A percentile compares a stretch with the other conserved stretches of the same genome.
Evolutionary conservation across 64 coral and sea anemone species (phyloP).

Genomic region (Pocillopora damicornis): DNA sequence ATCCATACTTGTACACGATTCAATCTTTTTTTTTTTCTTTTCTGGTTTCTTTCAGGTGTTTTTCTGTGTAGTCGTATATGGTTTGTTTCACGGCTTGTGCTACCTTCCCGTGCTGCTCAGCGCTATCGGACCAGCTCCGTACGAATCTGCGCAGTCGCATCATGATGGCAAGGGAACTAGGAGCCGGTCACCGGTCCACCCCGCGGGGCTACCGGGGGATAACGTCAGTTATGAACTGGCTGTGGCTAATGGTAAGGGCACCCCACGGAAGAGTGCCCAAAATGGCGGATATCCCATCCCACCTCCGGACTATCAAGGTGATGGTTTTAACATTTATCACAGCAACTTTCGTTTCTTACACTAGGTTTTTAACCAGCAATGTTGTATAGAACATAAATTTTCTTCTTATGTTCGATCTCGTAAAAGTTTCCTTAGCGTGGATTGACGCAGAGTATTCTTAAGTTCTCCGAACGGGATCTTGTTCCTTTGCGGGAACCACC

Average conservation of each 20-base stretch:
- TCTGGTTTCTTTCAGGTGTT: constrained; percentile 55
- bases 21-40: background rate
- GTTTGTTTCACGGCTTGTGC: constrained; percentile 83
- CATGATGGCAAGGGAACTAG: background rate
- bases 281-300: constrained; percentile 45
- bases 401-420: too few relatives aligned
- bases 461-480: background rate
- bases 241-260: constrained; percentile 36
- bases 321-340: background rate
- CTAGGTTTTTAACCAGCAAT: too few relatives aligned
- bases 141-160: constrained; percentile 59
- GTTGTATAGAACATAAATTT: too few relatives aligned
- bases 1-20: background rate
- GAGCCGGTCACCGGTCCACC: constrained; percentile 55
- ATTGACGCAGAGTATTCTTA: too few relatives aligned
- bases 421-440: too few relatives aligned
- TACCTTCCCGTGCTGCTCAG: constrained; percentile 84
- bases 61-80: constrained; percentile 78
- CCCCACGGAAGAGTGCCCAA: background rate
- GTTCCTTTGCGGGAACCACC: background rate
- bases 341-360: too few relatives aligned
- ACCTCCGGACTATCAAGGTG: constrained; percentile 68
- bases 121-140: constrained; percentile 70
- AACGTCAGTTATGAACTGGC: constrained; percentile 58
- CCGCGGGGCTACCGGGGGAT: constrained; percentile 7